Conservation (phyloP, 2,797 vertebrate species). For the Australoheros facetus region DNA sequence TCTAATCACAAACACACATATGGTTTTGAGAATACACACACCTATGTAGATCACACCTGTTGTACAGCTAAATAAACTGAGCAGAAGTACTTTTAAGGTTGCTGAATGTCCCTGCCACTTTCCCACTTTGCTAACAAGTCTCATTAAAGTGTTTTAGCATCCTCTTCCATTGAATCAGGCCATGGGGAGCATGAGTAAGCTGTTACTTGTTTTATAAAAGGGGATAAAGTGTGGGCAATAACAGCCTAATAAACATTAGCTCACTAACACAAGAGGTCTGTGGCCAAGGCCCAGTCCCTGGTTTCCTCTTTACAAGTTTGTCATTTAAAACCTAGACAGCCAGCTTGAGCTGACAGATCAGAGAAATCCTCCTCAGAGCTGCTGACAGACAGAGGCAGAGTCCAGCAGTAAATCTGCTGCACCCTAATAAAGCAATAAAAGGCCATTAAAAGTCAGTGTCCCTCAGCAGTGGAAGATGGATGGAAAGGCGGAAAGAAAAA, state of each 20-base stretch:
- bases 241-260: constrained; percentile 70
- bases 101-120: constrained; percentile 22
- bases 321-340: constrained; percentile 58
- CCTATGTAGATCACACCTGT: background rate
- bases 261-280: constrained; percentile 34
- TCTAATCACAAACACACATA: background rate
- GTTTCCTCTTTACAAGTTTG: constrained; percentile 44
- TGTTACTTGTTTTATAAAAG: constrained; percentile 56
- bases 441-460: constrained; percentile 73
- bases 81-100: background rate
- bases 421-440: constrained; percentile 78
- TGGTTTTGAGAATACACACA: background rate
- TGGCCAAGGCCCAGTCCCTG: background rate
- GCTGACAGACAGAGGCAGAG: constrained; percentile 55
- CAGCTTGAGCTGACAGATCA: constrained; percentile 48
- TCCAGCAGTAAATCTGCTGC: constrained; percentile 66
- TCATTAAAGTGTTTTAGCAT: constrained; percentile 37
- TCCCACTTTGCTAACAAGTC: constrained; percentile 19
- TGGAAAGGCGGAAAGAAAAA: constrained; percentile 62
- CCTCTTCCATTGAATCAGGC: constrained; percentile 16
- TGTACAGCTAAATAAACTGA: background rate
- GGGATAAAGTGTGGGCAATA: constrained; percentile 39
- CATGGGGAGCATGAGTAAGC: background rate
- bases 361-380: constrained; percentile 46
- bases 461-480: constrained; percentile 63